Evolutionary conservation across 2,797 vertebrate genomes (phyloP).

Genomic region (Periophthalmus magnuspinnatus): DNA sequence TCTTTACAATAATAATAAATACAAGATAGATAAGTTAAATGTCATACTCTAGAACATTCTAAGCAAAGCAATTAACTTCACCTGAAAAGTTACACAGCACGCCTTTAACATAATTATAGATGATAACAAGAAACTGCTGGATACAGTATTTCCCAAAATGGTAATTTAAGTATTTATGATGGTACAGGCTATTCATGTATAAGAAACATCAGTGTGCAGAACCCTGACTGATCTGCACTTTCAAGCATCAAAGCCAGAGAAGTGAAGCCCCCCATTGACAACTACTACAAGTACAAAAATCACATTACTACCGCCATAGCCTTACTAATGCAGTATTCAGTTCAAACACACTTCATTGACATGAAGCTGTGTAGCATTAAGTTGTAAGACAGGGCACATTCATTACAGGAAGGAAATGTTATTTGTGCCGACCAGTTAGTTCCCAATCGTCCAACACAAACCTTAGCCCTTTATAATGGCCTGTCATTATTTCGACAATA

Average conservation of each 20-base stretch:
- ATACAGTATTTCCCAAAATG: neutral
- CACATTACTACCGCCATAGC: neutral
- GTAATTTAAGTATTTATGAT: neutral
- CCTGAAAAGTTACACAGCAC: neutral
- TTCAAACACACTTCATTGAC: neutral
- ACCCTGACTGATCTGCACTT: constrained; percentile 6
- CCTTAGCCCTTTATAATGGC: constrained; percentile 5
- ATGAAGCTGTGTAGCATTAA: neutral
- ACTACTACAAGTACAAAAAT: neutral
- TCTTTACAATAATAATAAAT: too few relatives aligned
- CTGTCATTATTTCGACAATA: constrained; percentile 13
- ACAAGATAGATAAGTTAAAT: too few relatives aligned
- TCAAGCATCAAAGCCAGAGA: constrained; percentile 11
- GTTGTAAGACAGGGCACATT: neutral
- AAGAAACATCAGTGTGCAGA: neutral
- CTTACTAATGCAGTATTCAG: neutral
- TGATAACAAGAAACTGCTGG: neutral
- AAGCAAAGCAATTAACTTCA: too few relatives aligned
- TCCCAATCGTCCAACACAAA: constrained; percentile 5
- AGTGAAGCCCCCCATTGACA: neutral
- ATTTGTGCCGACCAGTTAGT: constrained; percentile 12
- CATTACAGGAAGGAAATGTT: constrained; percentile 6
- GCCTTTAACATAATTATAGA: neutral
- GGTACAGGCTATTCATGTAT: neutral
- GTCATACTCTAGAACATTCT: too few relatives aligned